phyloP scores from a whole-genome alignment of 2,113 vertebrate species.

The Xerus inauris region DNA sequence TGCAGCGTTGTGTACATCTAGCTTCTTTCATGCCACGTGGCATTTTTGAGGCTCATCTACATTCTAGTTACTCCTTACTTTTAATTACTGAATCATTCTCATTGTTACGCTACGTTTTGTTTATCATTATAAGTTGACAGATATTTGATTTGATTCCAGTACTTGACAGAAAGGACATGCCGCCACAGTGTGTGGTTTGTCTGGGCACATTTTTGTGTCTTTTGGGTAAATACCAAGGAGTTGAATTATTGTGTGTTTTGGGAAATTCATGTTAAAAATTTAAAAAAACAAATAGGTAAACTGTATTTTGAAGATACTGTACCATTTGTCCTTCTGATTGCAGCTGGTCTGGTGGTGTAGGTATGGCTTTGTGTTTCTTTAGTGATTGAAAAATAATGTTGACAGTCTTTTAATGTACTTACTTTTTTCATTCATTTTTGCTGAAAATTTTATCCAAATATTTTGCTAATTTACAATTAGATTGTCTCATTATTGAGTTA shows the following conservation, averaged over 20 bases:
- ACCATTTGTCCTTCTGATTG: background rate
- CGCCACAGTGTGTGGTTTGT: background rate
- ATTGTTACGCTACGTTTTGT: background rate
- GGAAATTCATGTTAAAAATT: background rate
- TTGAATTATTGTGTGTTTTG: background rate
- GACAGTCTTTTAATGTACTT: background rate
- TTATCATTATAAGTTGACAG: background rate
- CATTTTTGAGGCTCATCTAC: background rate
- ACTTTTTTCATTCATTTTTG: background rate
- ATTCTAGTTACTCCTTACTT: background rate
- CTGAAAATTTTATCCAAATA: background rate
- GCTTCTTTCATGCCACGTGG: background rate
- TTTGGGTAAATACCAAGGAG: background rate
- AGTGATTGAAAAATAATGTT: background rate
- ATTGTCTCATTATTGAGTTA: background rate
- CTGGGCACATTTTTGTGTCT: background rate
- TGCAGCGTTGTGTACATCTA: background rate
- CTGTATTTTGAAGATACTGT: background rate
- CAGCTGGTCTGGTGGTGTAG: background rate
- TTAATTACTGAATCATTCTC: background rate
- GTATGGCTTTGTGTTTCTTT: background rate
- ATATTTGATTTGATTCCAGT: background rate
- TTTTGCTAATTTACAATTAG: background rate
- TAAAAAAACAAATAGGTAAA: background rate
- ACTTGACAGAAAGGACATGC: rapidly evolving